Evolutionary conservation across 2,888 invertebrate genomes (phyloP), one percentile per base, ranked within the genome.

Genomic region (Phyto melanocephala): DNA sequence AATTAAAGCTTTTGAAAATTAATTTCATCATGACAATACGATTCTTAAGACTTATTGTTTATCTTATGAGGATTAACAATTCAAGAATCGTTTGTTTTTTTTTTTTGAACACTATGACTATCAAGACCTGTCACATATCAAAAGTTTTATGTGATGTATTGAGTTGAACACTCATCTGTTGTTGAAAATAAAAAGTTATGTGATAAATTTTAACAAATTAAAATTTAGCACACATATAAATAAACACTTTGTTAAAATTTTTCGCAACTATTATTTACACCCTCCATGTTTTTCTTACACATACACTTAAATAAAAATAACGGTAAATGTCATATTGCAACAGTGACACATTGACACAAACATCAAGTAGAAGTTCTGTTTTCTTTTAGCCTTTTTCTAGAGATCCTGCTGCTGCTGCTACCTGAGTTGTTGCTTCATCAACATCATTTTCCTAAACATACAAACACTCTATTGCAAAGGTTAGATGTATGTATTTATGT

Each of bases 321-420:
- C 62, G 42, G 56, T 62, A 79, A 75, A 78, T 82, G 78, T 75
- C 70, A 79, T 75, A 79, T 75, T 79, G 82, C 75, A 79, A 60
- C 56, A 79, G 70, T 79, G 82, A 79, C 82, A 82, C 78, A 82
- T 82, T 82, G 82, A 82, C 82, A 79, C 37, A 70, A 65, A 78
- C 82, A 70, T 82, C 78, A 82, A 75, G 60, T 67, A 37, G 70
- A 79, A 82, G 74, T 79, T 78, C 56, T n/a, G 28, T 74, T 56
- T 56, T 20, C 45, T 77, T 76, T 45, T 6, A 58, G 62, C 15
- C 70, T 20, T 22, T 58, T 45, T 56, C 42, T 47, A 37, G 33
- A 52, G 76, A 11, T 60, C 2, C 35, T 77, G 58, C n/a, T 67
- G 47, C 40, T 35, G 33, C 2, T 58, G 20, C 15, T 4, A 47